Base-by-base conservation (phyloP, 2,797 vertebrate genomes). In the Borostomias antarcticus region DNA sequence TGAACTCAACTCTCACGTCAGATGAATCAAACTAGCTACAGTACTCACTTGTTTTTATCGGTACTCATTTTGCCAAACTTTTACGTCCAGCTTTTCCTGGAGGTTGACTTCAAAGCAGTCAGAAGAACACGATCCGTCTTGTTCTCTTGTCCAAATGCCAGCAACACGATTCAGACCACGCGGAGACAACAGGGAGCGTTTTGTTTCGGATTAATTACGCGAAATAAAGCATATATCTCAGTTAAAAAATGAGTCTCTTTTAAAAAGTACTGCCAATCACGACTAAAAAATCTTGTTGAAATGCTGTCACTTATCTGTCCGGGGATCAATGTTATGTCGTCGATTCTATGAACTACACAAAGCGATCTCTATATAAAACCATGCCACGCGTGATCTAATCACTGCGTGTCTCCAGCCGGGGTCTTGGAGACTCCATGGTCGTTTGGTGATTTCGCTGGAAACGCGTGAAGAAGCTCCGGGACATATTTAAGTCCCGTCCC, bases 11-110 rank as follows among this genome's bases (percentile, higher is more conserved):
- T 9, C 21, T 50, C 17, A n/a, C 7, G 23, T 56, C 30, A 56
- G 29, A 32, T 13, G 15, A 45, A 6, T 21, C 23, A 10, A 19
- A 54, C 19, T 8, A 56, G 11, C 6, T 19, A 4, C 32, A 1
- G 9, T 45, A 93, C 92, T 92, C 83, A 93, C 92, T 93, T 93
- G 82, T 52, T 89, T 82, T 93, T 93, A 1, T 91, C 86, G 61
- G 82, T 83, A 58, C 73, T 89, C 92, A 93, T 93, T 63, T 70
- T 80, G 81, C 7, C 62, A 29, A 61, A 29, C 13, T 68, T 58
- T 17, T 45, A 56, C 58, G 56, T 53, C 37, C 30, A 23, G 43
- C 33, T 35, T 64, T 19, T 45, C 45, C 58, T 35, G 25, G 2
- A 4, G 52, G 59, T 15, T 23, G 67, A 53, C 47, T 51, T 25